Base-by-base conservation (phyloP, 2,797 vertebrate genomes). In the Pangasius macronema region DNA sequence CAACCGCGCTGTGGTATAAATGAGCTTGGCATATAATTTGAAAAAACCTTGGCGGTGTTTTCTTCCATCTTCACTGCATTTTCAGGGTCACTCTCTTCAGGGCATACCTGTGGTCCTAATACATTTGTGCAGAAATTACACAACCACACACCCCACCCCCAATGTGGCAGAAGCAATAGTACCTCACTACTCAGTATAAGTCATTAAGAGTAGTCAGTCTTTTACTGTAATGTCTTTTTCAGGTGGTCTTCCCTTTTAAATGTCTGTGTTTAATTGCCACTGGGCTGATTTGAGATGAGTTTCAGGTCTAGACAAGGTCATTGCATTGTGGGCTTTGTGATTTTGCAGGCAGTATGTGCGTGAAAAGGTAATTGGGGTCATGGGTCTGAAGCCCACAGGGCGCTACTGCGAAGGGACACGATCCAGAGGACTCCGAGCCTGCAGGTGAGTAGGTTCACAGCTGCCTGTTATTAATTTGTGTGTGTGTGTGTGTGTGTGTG, bases 331-430 rank as follows among this genome's bases (percentile, higher is more conserved):
- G 27, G 27, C 39, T 76, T 85, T 76, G 67, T 87, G 80, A 13
- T 57, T 85, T 90, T 90, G 0, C 94, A 99, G 98, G 94, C 98
- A 99, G 92, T 99, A 97, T 0, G 96, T 99, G 89, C 95, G 97
- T 76, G 98, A 99, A 7, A 93, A 95, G 0, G 97, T 98, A 0
- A 99, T 98, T 18, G 98, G 98, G 22, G 97, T 97, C 91, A 99
- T 99, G 98, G 98, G 98, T n/a, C 95, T 99, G 88, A 99, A 99
- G 91, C 95, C 97, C 0, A 99, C 98, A 0, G 98, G 98, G 2
- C 95, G 97, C 55, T 93, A 96, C 90, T 99, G 98, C 87, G 96
- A 97, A 0, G 95, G 97, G 87, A 95, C 97, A 36, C 98, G 99
- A 87, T 97, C 96, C 39, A 95, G 98, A 84, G 98, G 98, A 30